These are phyloP conservation scores for Reticulitermes speratus DNA, from an alignment of 1,140 invertebrate species.

Conservation along the genomic window DNA sequence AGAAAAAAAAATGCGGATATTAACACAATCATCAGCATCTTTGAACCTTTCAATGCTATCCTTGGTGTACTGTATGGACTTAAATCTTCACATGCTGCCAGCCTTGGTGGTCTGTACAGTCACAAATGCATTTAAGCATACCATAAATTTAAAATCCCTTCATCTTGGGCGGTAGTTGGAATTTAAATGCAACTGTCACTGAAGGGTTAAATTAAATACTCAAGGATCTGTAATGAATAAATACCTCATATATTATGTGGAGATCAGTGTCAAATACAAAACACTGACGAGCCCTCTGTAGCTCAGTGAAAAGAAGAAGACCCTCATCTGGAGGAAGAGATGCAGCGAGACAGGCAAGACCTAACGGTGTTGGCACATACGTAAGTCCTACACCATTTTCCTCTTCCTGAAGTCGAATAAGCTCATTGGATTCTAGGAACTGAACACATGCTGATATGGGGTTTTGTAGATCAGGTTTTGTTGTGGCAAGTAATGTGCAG, in stretches of 20 bases:
- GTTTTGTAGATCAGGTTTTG: conserved; percentile 41
- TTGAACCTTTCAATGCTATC: too few species aligned
- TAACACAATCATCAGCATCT: too few species aligned
- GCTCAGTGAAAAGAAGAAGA: conserved; percentile 80
- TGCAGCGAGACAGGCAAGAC: conserved; percentile 88
- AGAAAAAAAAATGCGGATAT: too few species aligned
- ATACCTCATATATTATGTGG: conserved; percentile 89
- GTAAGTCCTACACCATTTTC: conserved; percentile 36
- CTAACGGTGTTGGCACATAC: conserved; percentile 82
- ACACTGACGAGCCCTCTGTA: conserved; percentile 85
- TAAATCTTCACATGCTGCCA: too few species aligned
- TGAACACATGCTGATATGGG: conserved; percentile 56
- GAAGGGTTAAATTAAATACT: too few species aligned
- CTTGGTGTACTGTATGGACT: too few species aligned
- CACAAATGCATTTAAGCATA: too few species aligned
- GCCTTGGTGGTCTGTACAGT: too few species aligned
- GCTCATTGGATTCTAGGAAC: conserved; percentile 59
- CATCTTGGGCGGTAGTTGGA: too few species aligned
- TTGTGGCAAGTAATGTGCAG: conserved; percentile 68
- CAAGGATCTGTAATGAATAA: neutral
- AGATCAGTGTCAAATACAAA: conserved; percentile 94
- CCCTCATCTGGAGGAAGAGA: conserved; percentile 91
- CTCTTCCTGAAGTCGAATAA: conserved; percentile 44
- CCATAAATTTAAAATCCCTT: too few species aligned
- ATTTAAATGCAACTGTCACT: too few species aligned